Base-by-base conservation (phyloP, 2,888 invertebrate species). In the Oxyscelio sp. region DNA sequence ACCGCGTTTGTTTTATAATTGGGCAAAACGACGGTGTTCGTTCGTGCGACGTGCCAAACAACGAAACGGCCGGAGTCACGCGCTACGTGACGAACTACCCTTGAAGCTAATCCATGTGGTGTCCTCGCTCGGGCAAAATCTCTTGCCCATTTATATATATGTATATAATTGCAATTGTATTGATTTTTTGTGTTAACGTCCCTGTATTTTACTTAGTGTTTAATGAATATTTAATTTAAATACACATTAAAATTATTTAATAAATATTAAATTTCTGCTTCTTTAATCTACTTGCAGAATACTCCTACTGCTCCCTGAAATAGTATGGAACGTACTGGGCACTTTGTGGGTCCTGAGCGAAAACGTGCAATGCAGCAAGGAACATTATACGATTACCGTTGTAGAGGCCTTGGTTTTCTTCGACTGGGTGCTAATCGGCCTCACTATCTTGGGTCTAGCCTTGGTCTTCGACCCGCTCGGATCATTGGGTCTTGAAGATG, bases 381-480 rank as follows among this genome's bases (percentile, higher is more conserved):
- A 96, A 58, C 96, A 96, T 87, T 97, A 97, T 93, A 96, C 97
- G 74, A 96, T 95, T 88, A 96, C 96, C 83, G 96, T 97, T 21
- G 96, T 97, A 89, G 96, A 97, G 95, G 96, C 96, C 83, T 95
- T 97, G 88, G 97, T 97, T 0, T 95, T 97, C 59, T 97, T 97
- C 93, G 97, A 97, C 91, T 98, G 98, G 98, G 96, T 97, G 19
- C 95, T 97, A 63, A 95, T 97, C 70, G 96, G 96, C 0, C 94
- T 97, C 11, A 96, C 97, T 3, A 94, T 97, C 24, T 96, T 97
- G 89, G 97, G 97, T 0, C 95, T 98, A 54, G 96, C 97, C 52
- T 95, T 98, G 94, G 96, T 97, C 56, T 98, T 98, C 93, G 98
- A 98, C 92, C 98, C 98, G 0, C 94, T 98, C 85, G 97, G 97